Evolutionary conservation across 2,888 invertebrate species (phyloP).

Genomic region (Epirrhoe tristata): DNA sequence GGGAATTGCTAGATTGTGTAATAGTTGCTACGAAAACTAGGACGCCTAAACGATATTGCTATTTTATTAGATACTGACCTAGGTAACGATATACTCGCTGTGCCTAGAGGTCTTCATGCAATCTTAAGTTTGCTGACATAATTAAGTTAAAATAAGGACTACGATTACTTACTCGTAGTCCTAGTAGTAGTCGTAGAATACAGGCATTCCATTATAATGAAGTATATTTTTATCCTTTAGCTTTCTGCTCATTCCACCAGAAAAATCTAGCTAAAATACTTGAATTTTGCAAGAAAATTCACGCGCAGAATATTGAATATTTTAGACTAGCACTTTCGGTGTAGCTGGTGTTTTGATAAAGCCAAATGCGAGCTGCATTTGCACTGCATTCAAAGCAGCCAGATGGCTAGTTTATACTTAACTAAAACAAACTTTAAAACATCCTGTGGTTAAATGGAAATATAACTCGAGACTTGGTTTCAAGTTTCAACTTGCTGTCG

Average conservation of each 20-base stretch:
- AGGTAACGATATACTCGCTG: not conserved
- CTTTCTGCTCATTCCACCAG: not conserved
- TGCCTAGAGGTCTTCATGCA: not conserved
- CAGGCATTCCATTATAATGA: no score
- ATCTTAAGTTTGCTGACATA: no score
- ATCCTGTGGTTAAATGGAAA: not conserved
- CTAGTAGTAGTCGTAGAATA: no score
- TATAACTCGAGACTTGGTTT: not conserved
- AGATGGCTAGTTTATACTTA: not conserved
- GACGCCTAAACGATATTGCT: conserved; percentile 15
- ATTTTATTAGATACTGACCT: conserved; percentile 24
- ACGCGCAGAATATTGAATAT: not conserved
- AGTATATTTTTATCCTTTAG: not conserved
- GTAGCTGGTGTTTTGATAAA: not conserved
- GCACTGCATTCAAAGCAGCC: not conserved
- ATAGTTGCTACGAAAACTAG: conserved; percentile 16
- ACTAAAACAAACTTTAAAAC: not conserved
- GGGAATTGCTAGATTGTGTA: conserved; percentile 19
- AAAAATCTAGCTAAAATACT: not conserved
- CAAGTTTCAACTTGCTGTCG: not conserved
- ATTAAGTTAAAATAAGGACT: no score
- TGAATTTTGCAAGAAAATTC: not conserved
- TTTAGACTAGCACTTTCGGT: not conserved
- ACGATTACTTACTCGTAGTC: no score
- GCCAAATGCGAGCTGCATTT: not conserved